Conservation (phyloP, 2,113 vertebrate species). For the Eupsittula cactorum region DNA sequence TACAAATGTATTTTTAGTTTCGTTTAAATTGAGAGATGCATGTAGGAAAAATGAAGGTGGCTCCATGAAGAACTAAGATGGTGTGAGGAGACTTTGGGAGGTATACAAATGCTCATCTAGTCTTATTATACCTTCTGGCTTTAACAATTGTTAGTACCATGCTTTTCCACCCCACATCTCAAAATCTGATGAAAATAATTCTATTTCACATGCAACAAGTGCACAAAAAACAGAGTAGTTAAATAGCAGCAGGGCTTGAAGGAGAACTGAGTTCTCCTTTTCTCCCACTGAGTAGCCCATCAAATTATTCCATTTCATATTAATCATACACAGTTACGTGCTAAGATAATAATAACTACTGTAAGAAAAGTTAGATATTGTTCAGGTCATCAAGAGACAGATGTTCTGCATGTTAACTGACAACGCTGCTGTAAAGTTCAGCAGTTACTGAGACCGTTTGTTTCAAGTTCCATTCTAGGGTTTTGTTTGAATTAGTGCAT, state of each 20-base stretch:
- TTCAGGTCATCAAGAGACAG: background rate
- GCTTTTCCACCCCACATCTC: background rate
- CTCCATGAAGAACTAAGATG: background rate
- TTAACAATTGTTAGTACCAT: background rate
- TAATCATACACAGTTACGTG: background rate
- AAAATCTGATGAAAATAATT: background rate
- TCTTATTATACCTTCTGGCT: background rate
- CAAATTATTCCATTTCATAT: background rate
- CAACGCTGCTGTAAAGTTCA: background rate
- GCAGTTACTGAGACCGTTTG: background rate
- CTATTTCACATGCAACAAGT: background rate
- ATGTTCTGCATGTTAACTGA: background rate
- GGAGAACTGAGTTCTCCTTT: background rate
- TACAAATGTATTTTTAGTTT: rapidly evolving
- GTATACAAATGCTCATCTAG: background rate
- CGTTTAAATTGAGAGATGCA: background rate
- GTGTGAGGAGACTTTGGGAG: background rate
- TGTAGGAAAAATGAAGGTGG: background rate
- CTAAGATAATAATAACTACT: background rate
- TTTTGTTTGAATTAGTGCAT: background rate
- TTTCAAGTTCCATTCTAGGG: background rate
- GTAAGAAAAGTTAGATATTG: background rate
- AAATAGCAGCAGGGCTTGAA: background rate
- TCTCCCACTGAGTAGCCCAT: background rate
- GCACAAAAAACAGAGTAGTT: background rate